Evolutionary conservation across 2,888 invertebrate species (phyloP), one percentile per base, ranked within the genome.

Genomic region (Chrysodeixis includens): DNA sequence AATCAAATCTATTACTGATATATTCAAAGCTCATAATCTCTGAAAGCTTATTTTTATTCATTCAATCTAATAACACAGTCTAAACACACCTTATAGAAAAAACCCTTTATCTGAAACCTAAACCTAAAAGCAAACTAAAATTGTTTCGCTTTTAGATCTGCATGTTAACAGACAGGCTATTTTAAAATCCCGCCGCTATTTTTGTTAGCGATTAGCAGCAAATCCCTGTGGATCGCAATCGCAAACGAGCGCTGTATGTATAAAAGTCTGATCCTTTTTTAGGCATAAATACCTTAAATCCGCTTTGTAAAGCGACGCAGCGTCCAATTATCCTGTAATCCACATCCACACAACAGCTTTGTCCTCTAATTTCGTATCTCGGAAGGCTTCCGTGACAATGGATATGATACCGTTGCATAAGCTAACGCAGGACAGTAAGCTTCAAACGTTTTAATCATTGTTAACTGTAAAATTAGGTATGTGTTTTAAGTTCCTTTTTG

Each of bases 311-410:
- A 75, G 69, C 76, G 77, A 74, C 70, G 72, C 66, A 73, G 75
- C 74, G 82, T 81, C 84, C 88, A 88, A 86, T 88, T 87, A 87
- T 84, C 79, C 84, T 52, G 79, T 86, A 88, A 88, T 89, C 87
- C 84, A 83, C 85, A 83, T 87, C 85, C 85, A 85, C 86, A 74
- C 86, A 75, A 76, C 66, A 70, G 82, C 79, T 80, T 82, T 84
- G 81, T 84, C 74, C 83, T 78, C 75, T 85, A 76, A 83, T 84
- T 85, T 86, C 73, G 72, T 56, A 77, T 68, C 67, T 74, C 72
- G 66, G 66, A 79, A 83, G 76, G 80, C 79, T 83, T 84, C 80
- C 65, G 62, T 68, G 58, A 71, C 75, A 72, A 75, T 71, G 62
- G 66, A 22, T 66, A 66, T 68, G 56, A 66, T 71, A 68, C 55